Base-by-base conservation (phyloP, 2,797 vertebrate genomes). In the Mormyrops boulengeri region DNA sequence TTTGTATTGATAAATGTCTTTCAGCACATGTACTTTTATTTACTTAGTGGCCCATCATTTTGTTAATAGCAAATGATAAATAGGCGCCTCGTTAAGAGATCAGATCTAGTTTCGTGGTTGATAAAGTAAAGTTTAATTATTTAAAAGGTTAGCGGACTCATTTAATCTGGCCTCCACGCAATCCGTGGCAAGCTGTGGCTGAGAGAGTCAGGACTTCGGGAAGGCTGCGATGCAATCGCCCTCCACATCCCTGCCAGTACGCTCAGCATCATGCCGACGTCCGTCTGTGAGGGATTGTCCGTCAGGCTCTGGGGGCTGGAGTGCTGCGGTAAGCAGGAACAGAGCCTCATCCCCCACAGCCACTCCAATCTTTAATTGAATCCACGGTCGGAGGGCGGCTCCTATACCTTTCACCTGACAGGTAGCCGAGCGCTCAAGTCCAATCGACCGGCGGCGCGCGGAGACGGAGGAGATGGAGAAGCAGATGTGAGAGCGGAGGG, bases 381-480 rank as follows among this genome's bases (percentile, higher is more conserved):
- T 90, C 86, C 89, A 88, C n/a, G n/a, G 66, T 41, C 57, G 89
- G 89, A 86, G 62, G 60, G 84, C 57, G 89, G 88, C 89, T 89
- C 57, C 90, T 88, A 89, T 92, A 90, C 88, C 66, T 91, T 55
- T 30, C 12, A 47, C 87, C 89, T 91, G 89, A 93, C 90, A 91
- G 90, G 87, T 88, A 60, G 88, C 88, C 60, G 85, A 91, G 88
- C 89, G 88, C 90, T 62, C 80, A 91, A 90, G 91, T 89, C 87
- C 90, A 91, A 89, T 91, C 69, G 80, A 92, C 90, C 91, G 85
- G 86, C 66, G 55, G 26, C 17, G 4, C 44, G 14, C 9, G 26
- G 60, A 86, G 82, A 89, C 44, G 84, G 5, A 69, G 69, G 82
- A 86, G 82, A 85, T 44, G 88, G 69, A 86, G 57, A 86, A 60